A percentile compares a stretch with the other conserved stretches of the same genome.
phyloP scores from a whole-genome alignment of 2,888 invertebrate genomes.

The Drosophila formosana region DNA sequence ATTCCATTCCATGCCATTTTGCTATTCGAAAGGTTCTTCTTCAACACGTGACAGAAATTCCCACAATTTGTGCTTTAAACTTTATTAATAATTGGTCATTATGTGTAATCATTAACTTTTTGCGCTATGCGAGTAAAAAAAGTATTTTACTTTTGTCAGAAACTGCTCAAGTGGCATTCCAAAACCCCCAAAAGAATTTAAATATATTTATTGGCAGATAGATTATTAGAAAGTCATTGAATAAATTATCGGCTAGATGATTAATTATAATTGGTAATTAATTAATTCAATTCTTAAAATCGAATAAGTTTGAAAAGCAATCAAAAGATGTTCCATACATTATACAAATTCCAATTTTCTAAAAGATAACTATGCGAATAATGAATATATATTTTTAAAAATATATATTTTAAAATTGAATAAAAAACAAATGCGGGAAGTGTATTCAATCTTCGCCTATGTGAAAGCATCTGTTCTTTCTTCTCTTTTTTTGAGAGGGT shows the following conservation, averaged over 20 bases:
- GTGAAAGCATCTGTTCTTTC: not conserved
- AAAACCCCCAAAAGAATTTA: not conserved
- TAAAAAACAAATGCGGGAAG: not conserved
- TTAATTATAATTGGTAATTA: not conserved
- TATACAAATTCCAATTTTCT: too few species aligned
- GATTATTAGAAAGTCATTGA: not conserved
- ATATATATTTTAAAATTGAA: not conserved
- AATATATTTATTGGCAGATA: not conserved
- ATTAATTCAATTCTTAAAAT: not conserved
- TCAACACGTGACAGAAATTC: conserved; percentile 4
- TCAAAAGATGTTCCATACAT: too few species aligned
- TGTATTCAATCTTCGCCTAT: not conserved
- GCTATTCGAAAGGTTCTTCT: not conserved
- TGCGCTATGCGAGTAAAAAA: not conserved
- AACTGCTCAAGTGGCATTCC: not conserved
- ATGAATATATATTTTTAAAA: not conserved
- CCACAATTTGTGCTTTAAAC: conserved; percentile 4
- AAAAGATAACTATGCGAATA: too few species aligned
- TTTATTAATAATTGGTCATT: conserved; percentile 7
- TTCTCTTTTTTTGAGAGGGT: conserved; percentile 1
- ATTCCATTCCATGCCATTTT: not conserved
- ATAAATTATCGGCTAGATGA: not conserved
- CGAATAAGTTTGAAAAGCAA: too few species aligned
- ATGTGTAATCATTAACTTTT: conserved; percentile 9
- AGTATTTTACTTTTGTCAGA: not conserved